Conservation (phyloP, 2,113 vertebrate genomes). For the Atherinomorus stipes region DNA sequence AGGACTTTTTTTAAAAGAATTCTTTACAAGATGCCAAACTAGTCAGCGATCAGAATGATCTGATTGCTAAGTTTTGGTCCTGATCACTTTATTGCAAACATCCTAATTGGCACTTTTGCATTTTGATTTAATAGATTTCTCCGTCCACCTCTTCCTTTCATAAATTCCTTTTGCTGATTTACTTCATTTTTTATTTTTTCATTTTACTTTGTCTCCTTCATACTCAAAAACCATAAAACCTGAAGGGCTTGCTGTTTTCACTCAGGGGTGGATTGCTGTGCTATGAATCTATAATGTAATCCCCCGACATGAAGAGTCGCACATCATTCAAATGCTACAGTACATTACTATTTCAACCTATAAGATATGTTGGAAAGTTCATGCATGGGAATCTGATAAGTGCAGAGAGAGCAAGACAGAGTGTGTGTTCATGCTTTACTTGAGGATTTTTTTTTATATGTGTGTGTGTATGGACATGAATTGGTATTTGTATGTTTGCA, state of each 20-base stretch:
- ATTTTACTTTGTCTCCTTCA: slow-evolving; percentile 20
- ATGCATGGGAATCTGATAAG: slow-evolving; percentile 61
- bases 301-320: slow-evolving; percentile 62
- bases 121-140: neutral
- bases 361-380: slow-evolving; percentile 62
- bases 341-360: slow-evolving; percentile 63
- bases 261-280: slow-evolving; percentile 51
- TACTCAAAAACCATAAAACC: slow-evolving; percentile 38
- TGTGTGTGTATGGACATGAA: slow-evolving; percentile 26
- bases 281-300: slow-evolving; percentile 80
- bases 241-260: slow-evolving; percentile 57
- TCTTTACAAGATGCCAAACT: too few species aligned
- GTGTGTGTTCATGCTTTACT: slow-evolving; percentile 5
- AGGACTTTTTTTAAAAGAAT: too few species aligned
- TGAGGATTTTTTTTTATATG: slow-evolving; percentile 15
- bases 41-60: neutral
- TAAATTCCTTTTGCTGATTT: slow-evolving; percentile 8
- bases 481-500: slow-evolving; percentile 28
- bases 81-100: neutral
- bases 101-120: neutral
- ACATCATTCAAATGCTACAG: slow-evolving; percentile 70
- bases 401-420: slow-evolving; percentile 5
- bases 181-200: neutral
- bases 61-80: neutral
- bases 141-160: neutral